Evolutionary conservation across 2,113 vertebrate species (phyloP).

Genomic region (Pluvianellus socialis): DNA sequence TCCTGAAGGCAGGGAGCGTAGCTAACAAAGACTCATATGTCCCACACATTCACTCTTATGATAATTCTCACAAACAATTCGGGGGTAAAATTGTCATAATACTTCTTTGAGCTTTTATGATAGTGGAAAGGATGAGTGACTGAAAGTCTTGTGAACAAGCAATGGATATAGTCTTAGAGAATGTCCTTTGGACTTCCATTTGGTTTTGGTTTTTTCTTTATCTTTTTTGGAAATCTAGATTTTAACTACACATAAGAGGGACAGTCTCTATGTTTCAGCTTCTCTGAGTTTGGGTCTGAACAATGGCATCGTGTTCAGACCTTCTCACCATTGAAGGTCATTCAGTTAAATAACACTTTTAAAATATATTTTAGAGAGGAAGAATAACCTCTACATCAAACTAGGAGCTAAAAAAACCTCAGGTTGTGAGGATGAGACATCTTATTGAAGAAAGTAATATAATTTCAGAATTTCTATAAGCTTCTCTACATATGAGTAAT

Average conservation of each 20-base stretch:
- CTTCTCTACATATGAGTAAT: background rate
- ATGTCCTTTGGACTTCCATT: background rate
- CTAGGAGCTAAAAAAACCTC: background rate
- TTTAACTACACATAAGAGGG: background rate
- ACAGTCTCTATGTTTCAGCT: background rate
- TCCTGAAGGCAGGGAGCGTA: background rate
- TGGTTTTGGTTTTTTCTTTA: background rate
- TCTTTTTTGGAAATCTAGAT: background rate
- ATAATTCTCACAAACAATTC: background rate
- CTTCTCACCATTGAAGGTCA: background rate
- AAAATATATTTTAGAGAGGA: background rate
- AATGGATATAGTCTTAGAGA: background rate
- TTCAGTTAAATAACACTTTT: background rate
- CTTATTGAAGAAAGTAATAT: background rate
- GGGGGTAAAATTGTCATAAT: background rate
- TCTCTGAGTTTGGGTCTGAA: background rate
- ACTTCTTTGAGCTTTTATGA: background rate
- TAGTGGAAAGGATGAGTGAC: background rate
- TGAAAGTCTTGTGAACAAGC: background rate
- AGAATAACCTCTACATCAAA: background rate
- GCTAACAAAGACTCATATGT: background rate
- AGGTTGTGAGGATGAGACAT: background rate
- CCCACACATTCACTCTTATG: background rate
- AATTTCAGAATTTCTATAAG: background rate
- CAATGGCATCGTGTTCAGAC: background rate